A percentile compares a stretch with the other conserved stretches of the same genome.
Evolutionary conservation across 2,888 invertebrate species (phyloP).

Genomic region (Ornithoptera alexandrae): DNA sequence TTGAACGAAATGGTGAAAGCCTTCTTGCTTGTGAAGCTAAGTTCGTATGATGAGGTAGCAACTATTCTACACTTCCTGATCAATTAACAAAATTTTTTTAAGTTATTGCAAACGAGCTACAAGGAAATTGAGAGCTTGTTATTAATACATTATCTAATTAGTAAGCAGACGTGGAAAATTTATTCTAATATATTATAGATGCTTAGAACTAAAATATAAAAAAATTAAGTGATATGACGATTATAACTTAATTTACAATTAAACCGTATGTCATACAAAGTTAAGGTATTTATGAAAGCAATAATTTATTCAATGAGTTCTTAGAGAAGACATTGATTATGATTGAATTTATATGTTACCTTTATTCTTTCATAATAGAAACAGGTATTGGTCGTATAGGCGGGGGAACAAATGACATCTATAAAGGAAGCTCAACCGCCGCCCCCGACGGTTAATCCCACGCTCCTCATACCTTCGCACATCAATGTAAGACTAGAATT

Average conservation of each 20-base stretch:
- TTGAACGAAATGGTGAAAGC: not conserved
- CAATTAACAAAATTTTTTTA: not conserved
- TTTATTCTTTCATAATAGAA: conserved; percentile 8
- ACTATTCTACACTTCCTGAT: conserved; percentile 6
- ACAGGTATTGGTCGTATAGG: conserved; percentile 24
- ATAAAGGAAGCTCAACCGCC: conserved; percentile 41
- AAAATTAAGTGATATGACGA: too few relatives aligned
- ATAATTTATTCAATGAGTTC: not conserved
- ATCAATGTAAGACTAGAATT: not conserved
- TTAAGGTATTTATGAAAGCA: too few relatives aligned
- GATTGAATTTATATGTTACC: not conserved
- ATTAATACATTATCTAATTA: too few relatives aligned
- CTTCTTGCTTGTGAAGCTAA: not conserved
- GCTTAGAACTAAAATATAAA: too few relatives aligned
- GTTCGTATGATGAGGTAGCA: not conserved
- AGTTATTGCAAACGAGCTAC: too few relatives aligned
- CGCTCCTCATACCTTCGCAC: conserved; percentile 35
- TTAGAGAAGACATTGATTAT: not conserved
- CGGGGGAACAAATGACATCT: conserved; percentile 32
- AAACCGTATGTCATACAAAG: too few relatives aligned
- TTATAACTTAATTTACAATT: too few relatives aligned
- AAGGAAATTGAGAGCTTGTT: too few relatives aligned
- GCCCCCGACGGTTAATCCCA: conserved; percentile 47
- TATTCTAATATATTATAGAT: too few relatives aligned
- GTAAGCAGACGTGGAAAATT: too few relatives aligned